Evolutionary conservation across 2,113 vertebrate species (phyloP).

Genomic region (Alethe diademata): DNA sequence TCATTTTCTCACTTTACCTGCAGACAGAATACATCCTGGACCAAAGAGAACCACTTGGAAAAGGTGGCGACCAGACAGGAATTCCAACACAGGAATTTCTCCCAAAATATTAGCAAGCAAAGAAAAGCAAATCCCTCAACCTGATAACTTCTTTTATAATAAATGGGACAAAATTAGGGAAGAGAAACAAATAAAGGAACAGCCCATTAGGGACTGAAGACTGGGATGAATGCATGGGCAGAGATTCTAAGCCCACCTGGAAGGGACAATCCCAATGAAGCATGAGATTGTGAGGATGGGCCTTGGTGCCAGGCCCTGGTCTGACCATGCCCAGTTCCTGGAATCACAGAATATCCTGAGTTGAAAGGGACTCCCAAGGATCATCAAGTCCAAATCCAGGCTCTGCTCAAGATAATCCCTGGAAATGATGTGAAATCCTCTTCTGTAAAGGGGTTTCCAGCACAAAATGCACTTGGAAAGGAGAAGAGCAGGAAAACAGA

Average conservation of each 20-base stretch:
- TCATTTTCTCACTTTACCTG: not conserved
- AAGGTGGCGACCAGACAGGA: rapidly evolving
- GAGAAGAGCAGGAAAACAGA: not conserved
- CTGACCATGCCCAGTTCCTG: not conserved
- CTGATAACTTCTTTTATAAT: not conserved
- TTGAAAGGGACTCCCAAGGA: not conserved
- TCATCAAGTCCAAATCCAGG: not conserved
- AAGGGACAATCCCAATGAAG: not conserved
- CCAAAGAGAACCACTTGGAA: not conserved
- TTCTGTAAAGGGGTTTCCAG: rapidly evolving
- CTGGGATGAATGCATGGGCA: not conserved
- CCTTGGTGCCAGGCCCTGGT: no score
- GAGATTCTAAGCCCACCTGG: not conserved
- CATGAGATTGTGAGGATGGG: not conserved
- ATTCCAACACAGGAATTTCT: not conserved
- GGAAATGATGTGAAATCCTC: not conserved
- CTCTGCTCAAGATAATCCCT: not conserved
- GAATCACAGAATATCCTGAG: not conserved
- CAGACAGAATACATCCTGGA: not conserved
- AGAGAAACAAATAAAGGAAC: not conserved
- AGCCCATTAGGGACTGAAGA: not conserved
- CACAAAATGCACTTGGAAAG: not conserved
- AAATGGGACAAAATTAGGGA: not conserved
- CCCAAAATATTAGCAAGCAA: not conserved
- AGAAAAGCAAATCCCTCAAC: not conserved